phyloP scores from a whole-genome alignment of 92 coral and sea anemone species.

The Palythoa heliodiscus region DNA sequence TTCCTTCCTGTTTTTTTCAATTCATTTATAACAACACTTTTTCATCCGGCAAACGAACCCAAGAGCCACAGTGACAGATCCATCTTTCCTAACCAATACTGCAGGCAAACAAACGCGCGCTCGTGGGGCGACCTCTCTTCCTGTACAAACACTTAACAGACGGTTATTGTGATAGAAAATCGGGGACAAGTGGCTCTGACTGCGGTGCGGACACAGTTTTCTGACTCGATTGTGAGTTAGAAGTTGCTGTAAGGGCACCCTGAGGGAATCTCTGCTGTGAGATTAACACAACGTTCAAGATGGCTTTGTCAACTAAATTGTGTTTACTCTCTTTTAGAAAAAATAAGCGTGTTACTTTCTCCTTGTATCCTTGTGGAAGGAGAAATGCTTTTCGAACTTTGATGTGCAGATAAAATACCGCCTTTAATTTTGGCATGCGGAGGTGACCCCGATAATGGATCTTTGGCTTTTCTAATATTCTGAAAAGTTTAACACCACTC shows the following conservation, averaged over 20 bases:
- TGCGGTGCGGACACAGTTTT: neutral
- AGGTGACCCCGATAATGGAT: constrained; percentile 19
- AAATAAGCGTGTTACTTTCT: constrained; percentile 10
- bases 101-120: constrained; percentile 22
- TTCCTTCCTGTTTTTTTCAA: constrained; percentile 34
- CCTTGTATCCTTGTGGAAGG: neutral
- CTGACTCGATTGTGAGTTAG: neutral
- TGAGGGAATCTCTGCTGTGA: constrained; percentile 1
- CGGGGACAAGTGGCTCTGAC: constrained; percentile 23
- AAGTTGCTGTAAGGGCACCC: neutral
- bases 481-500: constrained; percentile 8
- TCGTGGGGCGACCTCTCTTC: constrained; percentile 38
- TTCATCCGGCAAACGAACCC: constrained; percentile 10
- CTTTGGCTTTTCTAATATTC: constrained; percentile 1
- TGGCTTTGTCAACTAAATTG: neutral
- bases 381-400: neutral
- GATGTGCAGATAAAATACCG: neutral
- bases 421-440: neutral
- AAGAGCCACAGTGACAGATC: neutral
- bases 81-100: neutral
- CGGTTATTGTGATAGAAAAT: constrained; percentile 40
- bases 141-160: constrained; percentile 57
- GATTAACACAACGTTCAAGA: neutral
- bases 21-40: constrained; percentile 24
- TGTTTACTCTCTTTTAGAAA: neutral